Base-by-base conservation (phyloP, 2,797 vertebrate species). In the Chloroceryle inda region DNA sequence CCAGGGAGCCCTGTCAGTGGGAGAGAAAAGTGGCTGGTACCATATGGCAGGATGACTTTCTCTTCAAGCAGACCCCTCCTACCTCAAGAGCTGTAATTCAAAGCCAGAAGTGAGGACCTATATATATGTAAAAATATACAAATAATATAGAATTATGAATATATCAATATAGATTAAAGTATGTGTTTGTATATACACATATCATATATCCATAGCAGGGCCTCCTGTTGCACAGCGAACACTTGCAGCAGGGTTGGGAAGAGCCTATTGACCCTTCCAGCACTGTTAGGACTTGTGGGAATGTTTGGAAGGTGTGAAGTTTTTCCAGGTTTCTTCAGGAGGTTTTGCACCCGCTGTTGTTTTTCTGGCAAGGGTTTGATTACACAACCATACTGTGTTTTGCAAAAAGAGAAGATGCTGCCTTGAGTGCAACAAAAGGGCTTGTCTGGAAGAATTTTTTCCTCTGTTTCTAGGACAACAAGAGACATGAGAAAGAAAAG, bases 401-500 rank as follows among this genome's bases (percentile, higher is more conserved):
- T 31, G 29, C 42, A 78, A 58, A 75, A 80, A 90, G 82, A 86
- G 68, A 72, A 89, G 56, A 92, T 63, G 44, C 86, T 79, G 89
- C 84, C 74, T 93, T 2, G 24, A 92, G 24, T 45, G 49, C 67
- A 97, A 89, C 72, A 92, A 94, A 95, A 91, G 72, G 29, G 38
- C 71, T 88, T 67, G 67, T 78, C 64, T 84, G 84, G 29, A 91
- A 94, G 84, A 79, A 74, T 71, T 95, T 91, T 89, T 59, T 74
- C 56, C 71, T 79, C 95, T 96, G 95, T 97, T 96, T 97, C 96
- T 96, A 97, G 86, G 96, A 97, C 96, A 96, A 96, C 96, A 87
- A 55, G 92, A 96, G 71, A 73, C 66, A 95, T 3, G 26, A 93
- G 84, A 78, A 76, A 92, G 92, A 85, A 92, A 85, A 90, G 91